Conservation (phyloP, 2,113 vertebrate genomes). For the Drymodes brunneopygia region DNA sequence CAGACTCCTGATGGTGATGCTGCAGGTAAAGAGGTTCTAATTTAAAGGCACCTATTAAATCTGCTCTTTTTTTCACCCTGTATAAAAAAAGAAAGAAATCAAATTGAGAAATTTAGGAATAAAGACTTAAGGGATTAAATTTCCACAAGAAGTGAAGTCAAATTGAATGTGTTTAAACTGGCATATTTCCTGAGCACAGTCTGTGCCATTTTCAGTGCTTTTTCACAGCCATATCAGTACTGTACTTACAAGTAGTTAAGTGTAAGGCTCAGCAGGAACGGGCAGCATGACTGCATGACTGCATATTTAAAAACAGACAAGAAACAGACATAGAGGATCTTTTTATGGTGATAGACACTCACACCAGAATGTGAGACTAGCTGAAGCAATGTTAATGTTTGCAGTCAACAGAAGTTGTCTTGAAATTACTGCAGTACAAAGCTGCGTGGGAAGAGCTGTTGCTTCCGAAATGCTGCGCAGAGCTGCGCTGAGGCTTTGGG, state of each 20-base stretch:
- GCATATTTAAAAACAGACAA: conserved; percentile 52
- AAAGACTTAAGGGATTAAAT: background rate
- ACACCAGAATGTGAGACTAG: conserved; percentile 49
- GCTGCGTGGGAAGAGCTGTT: background rate
- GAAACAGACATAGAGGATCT: conserved; percentile 43
- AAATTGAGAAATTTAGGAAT: background rate
- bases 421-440: conserved; percentile 14
- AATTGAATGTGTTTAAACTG: conserved; percentile 8
- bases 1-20: conserved; percentile 91
- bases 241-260: conserved; percentile 36
- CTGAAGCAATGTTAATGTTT: conserved; percentile 41
- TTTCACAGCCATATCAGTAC: conserved; percentile 34
- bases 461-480: background rate
- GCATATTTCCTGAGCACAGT: conserved; percentile 32
- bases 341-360: conserved; percentile 50
- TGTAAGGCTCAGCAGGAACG: conserved; percentile 35
- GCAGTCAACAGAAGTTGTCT: conserved; percentile 40
- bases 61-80: conserved; percentile 90
- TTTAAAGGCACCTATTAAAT: conserved; percentile 89
- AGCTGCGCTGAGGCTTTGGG: fast-evolving
- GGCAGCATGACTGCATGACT: conserved; percentile 21
- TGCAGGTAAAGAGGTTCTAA: conserved; percentile 91
- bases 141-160: background rate
- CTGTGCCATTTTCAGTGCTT: conserved; percentile 43
- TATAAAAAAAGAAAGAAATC: background rate